These are phyloP conservation scores for Ostrea edulis DNA, from an alignment of 1,140 invertebrate genomes.

Conservation along the genomic window DNA sequence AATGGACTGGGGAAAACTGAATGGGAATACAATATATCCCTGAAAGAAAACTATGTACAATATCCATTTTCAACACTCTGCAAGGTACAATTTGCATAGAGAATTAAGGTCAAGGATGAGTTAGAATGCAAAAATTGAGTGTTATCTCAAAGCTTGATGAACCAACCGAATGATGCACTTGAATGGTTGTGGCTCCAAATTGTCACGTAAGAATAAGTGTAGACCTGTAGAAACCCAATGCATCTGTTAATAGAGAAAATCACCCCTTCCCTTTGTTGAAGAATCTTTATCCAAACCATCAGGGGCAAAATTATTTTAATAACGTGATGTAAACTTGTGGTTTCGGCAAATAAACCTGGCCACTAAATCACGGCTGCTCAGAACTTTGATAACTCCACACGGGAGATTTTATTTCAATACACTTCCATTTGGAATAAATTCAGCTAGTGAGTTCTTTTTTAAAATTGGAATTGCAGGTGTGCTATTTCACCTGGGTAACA, in stretches of 20 bases:
- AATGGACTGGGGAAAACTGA: background rate
- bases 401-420: conserved; percentile 59
- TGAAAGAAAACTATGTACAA: too few relatives aligned
- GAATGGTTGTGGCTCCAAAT: conserved; percentile 56
- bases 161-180: conserved; percentile 56
- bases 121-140: conserved; percentile 56
- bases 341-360: too few relatives aligned
- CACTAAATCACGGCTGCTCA: too few relatives aligned
- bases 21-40: conserved; percentile 16
- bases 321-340: too few relatives aligned
- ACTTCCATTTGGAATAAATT: conserved; percentile 44
- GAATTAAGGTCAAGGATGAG: conserved; percentile 32
- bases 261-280: conserved; percentile 45
- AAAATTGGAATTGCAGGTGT: conserved; percentile 21
- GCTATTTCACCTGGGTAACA: conserved; percentile 52
- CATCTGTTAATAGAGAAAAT: conserved; percentile 52
- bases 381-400: conserved; percentile 59
- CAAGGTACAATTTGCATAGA: too few relatives aligned
- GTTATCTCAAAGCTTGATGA: conserved; percentile 52
- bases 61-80: too few relatives aligned
- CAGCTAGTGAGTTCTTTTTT: conserved; percentile 35
- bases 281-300: too few relatives aligned
- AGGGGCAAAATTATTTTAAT: too few relatives aligned
- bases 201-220: conserved; percentile 51
- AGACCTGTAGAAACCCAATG: conserved; percentile 53